Evolutionary conservation across 2,113 vertebrate species (phyloP), one percentile per base, ranked within the genome.

Genomic region (Gorilla gorilla): DNA sequence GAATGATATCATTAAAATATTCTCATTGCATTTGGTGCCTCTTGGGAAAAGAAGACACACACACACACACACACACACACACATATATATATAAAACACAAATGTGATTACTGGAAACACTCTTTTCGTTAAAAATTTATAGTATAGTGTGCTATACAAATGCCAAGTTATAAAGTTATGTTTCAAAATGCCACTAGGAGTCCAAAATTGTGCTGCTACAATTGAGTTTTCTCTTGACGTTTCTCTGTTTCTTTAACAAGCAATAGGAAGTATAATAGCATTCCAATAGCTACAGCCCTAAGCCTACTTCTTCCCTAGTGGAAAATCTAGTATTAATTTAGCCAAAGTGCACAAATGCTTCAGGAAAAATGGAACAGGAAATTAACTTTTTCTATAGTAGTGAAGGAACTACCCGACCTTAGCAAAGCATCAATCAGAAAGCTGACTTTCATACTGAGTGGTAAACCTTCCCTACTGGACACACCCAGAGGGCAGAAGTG

Each of bases 291-390:
- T 97, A 98, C 66, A 97, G 85, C 94, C 73, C 93, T 83, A 97
- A 97, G 40, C 38, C 35, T 93, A n/a, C 43, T 97, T 96, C 83
- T 97, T 98, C 95, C 94, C 97, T 92, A 83, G 97, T 98, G 98
- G 95, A 97, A 98, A 98, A 97, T 97, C 55, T 96, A 97, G 40
- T 68, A 86, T 89, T 96, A 97, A 94, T 94, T 96, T 98, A 98
- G 95, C 94, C 96, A 89, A 97, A 96, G 22, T 76, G 50, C 86
- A 97, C 94, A 98, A 98, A 98, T 96, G 94, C 87, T 80, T 93
- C 76, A 89, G 97, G 91, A 98, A 97, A 73, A 98, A 79, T 88
- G 86, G 87, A 98, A 98, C 96, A 98, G 98, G 98, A 99, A 99
- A 98, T 99, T 97, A 98, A 97, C 93, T 98, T 98, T 98, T 76